These are phyloP conservation scores for Nycticryphes semicollaris DNA, from an alignment of 2,113 vertebrate species.

Conservation along the genomic window DNA sequence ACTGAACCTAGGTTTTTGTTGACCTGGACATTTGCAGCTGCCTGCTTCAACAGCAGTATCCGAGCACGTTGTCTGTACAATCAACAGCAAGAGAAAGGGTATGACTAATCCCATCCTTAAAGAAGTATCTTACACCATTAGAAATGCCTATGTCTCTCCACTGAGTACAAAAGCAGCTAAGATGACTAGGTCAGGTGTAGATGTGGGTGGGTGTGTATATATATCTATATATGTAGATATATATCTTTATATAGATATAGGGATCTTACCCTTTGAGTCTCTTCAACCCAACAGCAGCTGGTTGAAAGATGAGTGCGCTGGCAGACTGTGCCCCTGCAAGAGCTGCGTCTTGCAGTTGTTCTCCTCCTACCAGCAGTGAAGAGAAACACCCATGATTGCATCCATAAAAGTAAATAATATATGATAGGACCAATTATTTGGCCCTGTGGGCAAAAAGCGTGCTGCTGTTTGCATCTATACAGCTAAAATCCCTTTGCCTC, in stretches of 20 bases:
- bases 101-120: background rate
- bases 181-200: background rate
- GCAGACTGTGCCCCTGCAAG: background rate
- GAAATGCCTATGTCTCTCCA: background rate
- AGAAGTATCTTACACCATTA: background rate
- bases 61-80: background rate
- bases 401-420: background rate
- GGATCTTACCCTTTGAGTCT: background rate
- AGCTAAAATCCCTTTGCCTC: background rate
- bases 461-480: background rate
- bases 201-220: background rate
- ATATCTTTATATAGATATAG: background rate
- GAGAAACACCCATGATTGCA: background rate
- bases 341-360: background rate
- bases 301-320: fast-evolving
- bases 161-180: background rate
- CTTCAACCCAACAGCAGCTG: background rate
- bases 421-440: background rate
- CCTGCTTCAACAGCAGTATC: background rate
- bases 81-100: background rate
- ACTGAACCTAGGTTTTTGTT: background rate
- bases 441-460: background rate
- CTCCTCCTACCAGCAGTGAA: background rate
- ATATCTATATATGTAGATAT: background rate
- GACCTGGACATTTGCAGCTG: background rate